A percentile compares a stretch with the other conserved stretches of the same genome.
These are phyloP conservation scores for Carcina quercana DNA, from an alignment of 2,888 invertebrate species.

Conservation along the genomic window DNA sequence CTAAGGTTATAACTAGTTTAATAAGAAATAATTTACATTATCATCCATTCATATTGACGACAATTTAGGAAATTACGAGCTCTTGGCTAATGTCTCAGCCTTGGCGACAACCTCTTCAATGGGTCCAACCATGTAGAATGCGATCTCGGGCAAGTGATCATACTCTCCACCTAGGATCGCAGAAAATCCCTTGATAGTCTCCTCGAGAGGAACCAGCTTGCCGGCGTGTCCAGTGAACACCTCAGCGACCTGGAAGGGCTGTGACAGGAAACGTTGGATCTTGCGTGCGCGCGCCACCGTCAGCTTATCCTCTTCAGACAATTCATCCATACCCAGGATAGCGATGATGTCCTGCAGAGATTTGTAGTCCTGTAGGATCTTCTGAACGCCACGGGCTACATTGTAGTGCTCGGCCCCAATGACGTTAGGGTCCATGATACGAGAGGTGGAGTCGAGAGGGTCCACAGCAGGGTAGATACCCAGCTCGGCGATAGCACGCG, in stretches of 20 bases:
- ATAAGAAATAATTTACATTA: conserved; percentile 36
- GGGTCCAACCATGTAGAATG: conserved; percentile 88
- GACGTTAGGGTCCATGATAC: conserved; percentile 95
- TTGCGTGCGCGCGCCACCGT: conserved; percentile 95
- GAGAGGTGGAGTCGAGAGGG: conserved; percentile 94
- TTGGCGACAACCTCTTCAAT: conserved; percentile 91
- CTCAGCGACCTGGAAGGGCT: conserved; percentile 95
- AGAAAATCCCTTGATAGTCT: conserved; percentile 93
- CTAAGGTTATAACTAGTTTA: conserved; percentile 41
- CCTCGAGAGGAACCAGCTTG: conserved; percentile 89
- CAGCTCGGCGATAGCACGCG: conserved; percentile 93
- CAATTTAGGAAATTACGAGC: conserved; percentile 60
- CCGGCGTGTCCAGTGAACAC: conserved; percentile 95
- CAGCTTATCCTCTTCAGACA: conserved; percentile 96
- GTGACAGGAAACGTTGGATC: conserved; percentile 95
- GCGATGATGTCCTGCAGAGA: conserved; percentile 92
- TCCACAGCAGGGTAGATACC: conserved; percentile 97
- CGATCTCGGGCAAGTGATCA: conserved; percentile 90
- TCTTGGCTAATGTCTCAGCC: conserved; percentile 84
- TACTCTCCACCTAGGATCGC: conserved; percentile 86
- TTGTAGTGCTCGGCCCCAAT: conserved; percentile 94
- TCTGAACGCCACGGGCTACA: conserved; percentile 93
- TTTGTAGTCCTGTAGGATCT: conserved; percentile 90
- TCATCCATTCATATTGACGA: conserved; percentile 28
- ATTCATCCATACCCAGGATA: conserved; percentile 88